Conservation (phyloP, 2,888 invertebrate species). For the Apocheima hispidaria region DNA sequence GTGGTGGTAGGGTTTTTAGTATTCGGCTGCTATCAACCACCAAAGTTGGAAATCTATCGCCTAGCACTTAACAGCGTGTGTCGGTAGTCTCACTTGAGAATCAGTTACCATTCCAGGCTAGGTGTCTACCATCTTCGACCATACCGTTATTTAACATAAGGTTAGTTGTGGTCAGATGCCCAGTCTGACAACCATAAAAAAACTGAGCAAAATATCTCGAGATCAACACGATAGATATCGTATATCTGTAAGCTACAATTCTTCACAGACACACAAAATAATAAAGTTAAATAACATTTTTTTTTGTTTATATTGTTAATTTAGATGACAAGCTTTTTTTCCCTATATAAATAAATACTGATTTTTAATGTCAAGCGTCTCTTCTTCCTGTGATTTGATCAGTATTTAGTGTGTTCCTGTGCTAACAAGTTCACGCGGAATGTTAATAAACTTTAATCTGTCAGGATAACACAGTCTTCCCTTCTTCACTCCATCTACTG, state of each 20-base stretch:
- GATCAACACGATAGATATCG: constrained; percentile 4
- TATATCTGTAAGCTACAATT: neutral
- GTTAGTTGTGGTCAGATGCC: too few relatives aligned
- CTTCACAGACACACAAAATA: neutral
- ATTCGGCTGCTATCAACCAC: too few relatives aligned
- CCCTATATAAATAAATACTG: neutral
- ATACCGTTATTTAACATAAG: too few relatives aligned
- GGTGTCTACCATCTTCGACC: too few relatives aligned
- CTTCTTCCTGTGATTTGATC: neutral
- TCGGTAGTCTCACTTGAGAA: too few relatives aligned
- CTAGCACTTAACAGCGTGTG: too few relatives aligned
- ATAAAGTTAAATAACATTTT: neutral
- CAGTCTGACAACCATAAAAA: too few relatives aligned
- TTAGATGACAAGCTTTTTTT: neutral
- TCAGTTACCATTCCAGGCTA: too few relatives aligned
- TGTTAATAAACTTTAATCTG: constrained; percentile 13
- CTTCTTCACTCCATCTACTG: constrained; percentile 15
- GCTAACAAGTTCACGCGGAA: constrained; percentile 15
- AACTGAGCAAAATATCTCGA: constrained; percentile 9
- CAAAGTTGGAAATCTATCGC: too few relatives aligned
- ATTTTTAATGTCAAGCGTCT: neutral
- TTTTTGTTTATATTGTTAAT: neutral
- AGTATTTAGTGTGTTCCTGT: neutral
- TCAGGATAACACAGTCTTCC: constrained; percentile 32
- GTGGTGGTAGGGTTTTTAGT: too few relatives aligned